phyloP scores from a whole-genome alignment of 1,140 invertebrate species.

The Drosophila yakuba region DNA sequence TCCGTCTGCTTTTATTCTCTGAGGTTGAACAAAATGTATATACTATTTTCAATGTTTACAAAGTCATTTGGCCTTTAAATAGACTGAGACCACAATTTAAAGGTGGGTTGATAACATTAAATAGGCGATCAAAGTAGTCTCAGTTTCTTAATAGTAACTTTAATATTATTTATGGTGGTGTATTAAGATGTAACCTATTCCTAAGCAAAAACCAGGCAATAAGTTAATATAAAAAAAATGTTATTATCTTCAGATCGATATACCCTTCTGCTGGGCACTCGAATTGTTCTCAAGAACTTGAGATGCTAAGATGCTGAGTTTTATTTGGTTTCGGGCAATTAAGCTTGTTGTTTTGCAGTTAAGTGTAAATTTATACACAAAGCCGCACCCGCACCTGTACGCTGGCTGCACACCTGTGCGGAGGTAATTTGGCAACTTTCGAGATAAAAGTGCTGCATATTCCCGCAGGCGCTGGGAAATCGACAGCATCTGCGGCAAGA shows the following conservation, averaged over 20 bases:
- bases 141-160: no score
- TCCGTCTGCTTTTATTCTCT: neutral
- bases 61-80: neutral
- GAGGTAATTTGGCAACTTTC: conserved; percentile 47
- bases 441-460: conserved; percentile 43
- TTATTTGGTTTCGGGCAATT: conserved; percentile 77
- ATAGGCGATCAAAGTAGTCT: no score
- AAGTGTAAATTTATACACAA: conserved; percentile 66
- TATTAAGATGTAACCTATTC: no score
- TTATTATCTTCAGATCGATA: neutral
- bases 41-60: neutral
- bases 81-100: neutral
- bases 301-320: conserved; percentile 50
- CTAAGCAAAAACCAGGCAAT: neutral
- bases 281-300: neutral
- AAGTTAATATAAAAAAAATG: neutral
- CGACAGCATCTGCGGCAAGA: conserved; percentile 34
- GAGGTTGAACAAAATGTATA: neutral
- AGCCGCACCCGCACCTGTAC: conserved; percentile 31
- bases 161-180: no score
- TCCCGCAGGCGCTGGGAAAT: conserved; percentile 5
- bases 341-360: conserved; percentile 76
- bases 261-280: neutral
- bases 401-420: conserved; percentile 40
- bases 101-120: no score